Evolutionary conservation across 1,140 invertebrate genomes (phyloP), one percentile per base, ranked within the genome.

Genomic region (Phocides pigmalion): DNA sequence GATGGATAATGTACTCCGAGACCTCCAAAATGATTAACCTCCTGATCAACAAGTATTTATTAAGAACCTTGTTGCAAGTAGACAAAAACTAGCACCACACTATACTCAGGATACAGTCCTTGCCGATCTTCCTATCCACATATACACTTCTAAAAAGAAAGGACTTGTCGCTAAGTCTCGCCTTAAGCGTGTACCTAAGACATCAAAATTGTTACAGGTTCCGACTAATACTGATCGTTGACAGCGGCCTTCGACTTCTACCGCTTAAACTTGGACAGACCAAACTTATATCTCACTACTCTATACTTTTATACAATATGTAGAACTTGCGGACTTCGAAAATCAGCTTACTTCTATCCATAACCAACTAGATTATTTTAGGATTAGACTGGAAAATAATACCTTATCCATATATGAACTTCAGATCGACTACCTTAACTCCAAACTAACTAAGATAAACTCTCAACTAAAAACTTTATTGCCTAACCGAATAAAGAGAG

Each of bases 181-280:
- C 0, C 47, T 72, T 0, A 74, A 77, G 41, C 62, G 74, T 17
- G n/a, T n/a, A n/a, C n/a, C n/a, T n/a, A n/a, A n/a, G n/a, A n/a
- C n/a, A n/a, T n/a, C n/a, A n/a, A n/a, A n/a, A n/a, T n/a, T n/a
- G n/a, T n/a, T n/a, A n/a, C 22, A 58, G 20, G 20, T 22, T 37
- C 51, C 61, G 66, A 74, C 71, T 16, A 66, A 28, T n/a, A 17
- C 37, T 9, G 37, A 37, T 42, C 71, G 74, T 51, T 68, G 65
- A 12, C 66, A 72, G 63, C 50, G 35, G 20, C 20, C 2, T 16
- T 32, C 64, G 39, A 49, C 41, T 64, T n/a, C 9, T 66, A 20
- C 17, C 47, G 41, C 8, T 39, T 22, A 22, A 22, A 22, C 20
- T 22, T 22, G 20, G 20, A 22, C 20, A 22, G 5, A 22, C 20